These are phyloP conservation scores for Oryzias sinensis DNA, from an alignment of 2,797 vertebrate genomes.

Conservation along the genomic window DNA sequence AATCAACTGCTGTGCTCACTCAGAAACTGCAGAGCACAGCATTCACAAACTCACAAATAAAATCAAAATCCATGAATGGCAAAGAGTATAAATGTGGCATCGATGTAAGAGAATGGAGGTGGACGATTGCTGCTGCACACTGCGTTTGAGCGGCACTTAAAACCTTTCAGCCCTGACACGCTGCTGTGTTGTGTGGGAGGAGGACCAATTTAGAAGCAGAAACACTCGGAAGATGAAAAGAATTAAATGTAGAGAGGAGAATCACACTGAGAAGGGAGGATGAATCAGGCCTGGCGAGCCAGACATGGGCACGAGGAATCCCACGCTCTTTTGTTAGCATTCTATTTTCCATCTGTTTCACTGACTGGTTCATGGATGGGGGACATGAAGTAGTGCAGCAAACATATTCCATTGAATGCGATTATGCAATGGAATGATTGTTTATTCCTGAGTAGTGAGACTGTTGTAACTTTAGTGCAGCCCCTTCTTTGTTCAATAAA, in stretches of 20 bases:
- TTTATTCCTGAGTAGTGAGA: conserved; percentile 18
- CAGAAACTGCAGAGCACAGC: conserved; percentile 29
- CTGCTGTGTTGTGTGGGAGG: conserved; percentile 66
- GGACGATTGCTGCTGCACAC: conserved; percentile 53
- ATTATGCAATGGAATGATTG: conserved; percentile 15
- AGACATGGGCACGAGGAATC: conserved; percentile 71
- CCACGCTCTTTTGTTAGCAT: conserved; percentile 70
- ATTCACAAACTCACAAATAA: conserved; percentile 39
- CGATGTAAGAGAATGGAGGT: conserved; percentile 62
- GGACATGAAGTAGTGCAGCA: conserved; percentile 47
- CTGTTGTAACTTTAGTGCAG: conserved; percentile 3
- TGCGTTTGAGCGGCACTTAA: conserved; percentile 66
- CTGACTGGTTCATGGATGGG: conserved; percentile 64
- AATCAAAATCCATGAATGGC: conserved; percentile 63
- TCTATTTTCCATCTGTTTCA: conserved; percentile 73
- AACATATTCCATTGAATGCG: conserved; percentile 28
- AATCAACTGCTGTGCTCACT: conserved; percentile 27
- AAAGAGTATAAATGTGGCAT: conserved; percentile 59
- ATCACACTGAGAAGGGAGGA: conserved; percentile 64
- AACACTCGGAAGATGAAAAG: conserved; percentile 66
- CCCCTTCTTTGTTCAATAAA: conserved; percentile 26
- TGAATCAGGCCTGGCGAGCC: conserved; percentile 73
- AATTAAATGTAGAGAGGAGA: conserved; percentile 65
- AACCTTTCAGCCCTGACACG: conserved; percentile 56
- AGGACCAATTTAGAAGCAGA: conserved; percentile 73